phyloP scores from a whole-genome alignment of 2,113 vertebrate genomes.

The Burhinus bistriatus region DNA sequence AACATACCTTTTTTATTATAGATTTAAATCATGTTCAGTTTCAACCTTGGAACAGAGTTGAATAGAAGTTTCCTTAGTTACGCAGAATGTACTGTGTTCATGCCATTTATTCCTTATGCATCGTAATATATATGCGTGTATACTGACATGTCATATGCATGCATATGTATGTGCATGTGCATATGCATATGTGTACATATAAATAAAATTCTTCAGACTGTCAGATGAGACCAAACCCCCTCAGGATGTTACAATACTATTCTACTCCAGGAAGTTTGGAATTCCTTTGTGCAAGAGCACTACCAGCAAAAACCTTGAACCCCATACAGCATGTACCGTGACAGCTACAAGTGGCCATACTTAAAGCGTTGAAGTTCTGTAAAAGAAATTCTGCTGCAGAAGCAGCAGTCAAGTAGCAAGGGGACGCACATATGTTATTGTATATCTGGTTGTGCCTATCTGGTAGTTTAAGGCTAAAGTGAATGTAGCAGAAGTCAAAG shows the following conservation, averaged over 20 bases:
- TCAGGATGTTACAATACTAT: background rate
- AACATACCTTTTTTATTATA: background rate
- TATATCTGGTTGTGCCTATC: rapidly evolving
- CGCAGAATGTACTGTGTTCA: background rate
- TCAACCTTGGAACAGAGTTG: background rate
- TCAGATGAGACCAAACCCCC: background rate
- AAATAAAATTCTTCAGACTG: background rate
- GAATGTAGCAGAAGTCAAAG: background rate
- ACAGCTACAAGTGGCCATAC: background rate
- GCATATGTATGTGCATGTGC: background rate
- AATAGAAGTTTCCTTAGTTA: background rate
- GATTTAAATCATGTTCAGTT: background rate
- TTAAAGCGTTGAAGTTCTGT: background rate
- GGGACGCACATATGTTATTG: rapidly evolving
- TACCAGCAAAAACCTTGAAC: background rate
- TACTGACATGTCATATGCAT: background rate
- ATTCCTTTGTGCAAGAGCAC: background rate
- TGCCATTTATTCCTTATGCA: background rate
- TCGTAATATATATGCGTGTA: background rate
- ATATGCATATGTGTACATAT: background rate
- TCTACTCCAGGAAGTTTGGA: background rate
- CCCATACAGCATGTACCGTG: rapidly evolving
- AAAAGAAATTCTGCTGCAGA: background rate
- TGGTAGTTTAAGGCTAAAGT: background rate
- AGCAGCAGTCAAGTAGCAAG: background rate